phyloP scores from a whole-genome alignment of 2,888 invertebrate species.

The Microchrysa polita region DNA sequence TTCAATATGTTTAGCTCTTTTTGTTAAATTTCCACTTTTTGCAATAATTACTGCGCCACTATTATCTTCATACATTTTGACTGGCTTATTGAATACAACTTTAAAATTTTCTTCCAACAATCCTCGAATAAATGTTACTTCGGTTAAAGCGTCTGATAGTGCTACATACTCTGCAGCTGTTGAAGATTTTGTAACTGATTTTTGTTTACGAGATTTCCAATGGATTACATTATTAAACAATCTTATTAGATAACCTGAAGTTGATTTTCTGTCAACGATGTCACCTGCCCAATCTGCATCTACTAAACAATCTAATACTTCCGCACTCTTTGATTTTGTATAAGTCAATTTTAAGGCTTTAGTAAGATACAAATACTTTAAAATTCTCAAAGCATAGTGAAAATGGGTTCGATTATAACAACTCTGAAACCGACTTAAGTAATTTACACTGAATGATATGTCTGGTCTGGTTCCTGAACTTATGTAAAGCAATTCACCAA shows the following conservation, averaged over 20 bases:
- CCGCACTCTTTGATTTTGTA: no score
- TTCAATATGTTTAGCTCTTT: slow-evolving; percentile 25
- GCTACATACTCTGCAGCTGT: slow-evolving; percentile 55
- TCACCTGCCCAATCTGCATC: slow-evolving; percentile 59
- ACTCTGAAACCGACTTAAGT: no score
- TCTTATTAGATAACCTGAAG: slow-evolving; percentile 57
- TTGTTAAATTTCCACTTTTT: slow-evolving; percentile 45
- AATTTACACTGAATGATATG: no score
- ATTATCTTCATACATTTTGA: slow-evolving; percentile 55
- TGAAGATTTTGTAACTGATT: no score
- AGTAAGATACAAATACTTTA: slow-evolving; percentile 55
- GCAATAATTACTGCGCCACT: slow-evolving; percentile 53
- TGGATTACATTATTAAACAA: slow-evolving; percentile 56
- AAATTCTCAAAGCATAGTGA: slow-evolving; percentile 55
- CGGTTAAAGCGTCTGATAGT: slow-evolving; percentile 54
- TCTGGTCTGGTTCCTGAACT: slow-evolving; percentile 57
- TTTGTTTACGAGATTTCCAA: slow-evolving; percentile 58
- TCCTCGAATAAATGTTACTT: slow-evolving; percentile 51
- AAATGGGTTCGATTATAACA: slow-evolving; percentile 54
- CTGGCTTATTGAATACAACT: slow-evolving; percentile 51
- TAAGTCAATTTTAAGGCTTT: slow-evolving; percentile 54
- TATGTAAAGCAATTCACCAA: slow-evolving; percentile 55
- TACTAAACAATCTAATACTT: slow-evolving; percentile 52
- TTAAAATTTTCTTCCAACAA: slow-evolving; percentile 51
- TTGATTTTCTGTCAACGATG: slow-evolving; percentile 49